These are phyloP conservation scores for Spea multiplicata DNA, from an alignment of 2,113 vertebrate species.

Conservation along the genomic window DNA sequence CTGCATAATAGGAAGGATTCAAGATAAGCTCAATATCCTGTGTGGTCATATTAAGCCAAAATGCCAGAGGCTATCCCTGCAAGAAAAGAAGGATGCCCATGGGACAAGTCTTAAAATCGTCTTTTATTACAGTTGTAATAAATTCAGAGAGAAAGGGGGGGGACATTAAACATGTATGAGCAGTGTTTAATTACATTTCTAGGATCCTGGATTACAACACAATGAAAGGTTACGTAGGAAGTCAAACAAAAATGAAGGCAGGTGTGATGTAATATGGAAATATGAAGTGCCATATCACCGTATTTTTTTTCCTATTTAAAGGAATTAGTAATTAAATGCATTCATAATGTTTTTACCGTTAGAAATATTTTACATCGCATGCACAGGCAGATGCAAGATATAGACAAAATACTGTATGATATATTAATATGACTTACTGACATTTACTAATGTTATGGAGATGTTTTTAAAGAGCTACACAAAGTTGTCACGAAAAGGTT, in stretches of 20 bases:
- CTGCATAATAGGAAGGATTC: slow-evolving; percentile 1
- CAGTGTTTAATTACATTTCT: slow-evolving; percentile 88
- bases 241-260: slow-evolving; percentile 58
- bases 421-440: too few species aligned
- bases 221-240: slow-evolving; percentile 77
- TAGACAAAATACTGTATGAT: background rate
- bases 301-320: background rate
- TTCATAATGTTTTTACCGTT: background rate
- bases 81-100: slow-evolving; percentile 49
- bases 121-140: slow-evolving; percentile 91
- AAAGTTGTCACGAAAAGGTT: too few species aligned
- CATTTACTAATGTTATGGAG: too few species aligned
- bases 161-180: slow-evolving; percentile 93
- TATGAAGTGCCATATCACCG: background rate
- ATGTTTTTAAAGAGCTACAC: too few species aligned
- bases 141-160: slow-evolving; percentile 73
- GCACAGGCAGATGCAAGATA: background rate
- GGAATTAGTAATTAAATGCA: slow-evolving; percentile 1
- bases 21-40: slow-evolving; percentile 84
- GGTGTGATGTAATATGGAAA: slow-evolving; percentile 66
- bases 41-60: slow-evolving; percentile 45
- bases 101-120: slow-evolving; percentile 56
- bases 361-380: background rate
- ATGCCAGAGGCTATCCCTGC: slow-evolving; percentile 42
- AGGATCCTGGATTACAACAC: slow-evolving; percentile 60